A percentile compares a stretch with the other conserved stretches of the same genome.
phyloP scores from a whole-genome alignment of 2,888 invertebrate genomes.

The Villa cingulata region DNA sequence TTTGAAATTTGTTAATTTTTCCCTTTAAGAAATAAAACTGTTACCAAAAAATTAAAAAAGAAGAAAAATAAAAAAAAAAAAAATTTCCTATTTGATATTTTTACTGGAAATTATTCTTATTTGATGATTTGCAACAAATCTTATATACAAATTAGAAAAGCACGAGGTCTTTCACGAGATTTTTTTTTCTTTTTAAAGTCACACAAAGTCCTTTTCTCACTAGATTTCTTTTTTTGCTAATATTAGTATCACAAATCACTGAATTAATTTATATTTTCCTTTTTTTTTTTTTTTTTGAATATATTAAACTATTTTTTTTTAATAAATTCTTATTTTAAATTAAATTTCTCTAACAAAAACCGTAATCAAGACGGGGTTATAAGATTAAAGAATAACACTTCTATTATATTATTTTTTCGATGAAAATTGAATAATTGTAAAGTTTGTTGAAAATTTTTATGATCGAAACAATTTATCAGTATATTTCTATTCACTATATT shows the following conservation, averaged over 20 bases:
- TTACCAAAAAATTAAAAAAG: no score
- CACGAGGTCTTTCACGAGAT: background rate
- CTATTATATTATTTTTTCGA: slow-evolving; percentile 21
- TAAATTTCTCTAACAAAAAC: background rate
- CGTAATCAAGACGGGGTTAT: slow-evolving; percentile 35
- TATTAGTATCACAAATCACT: background rate
- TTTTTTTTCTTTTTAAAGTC: background rate
- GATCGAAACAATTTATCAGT: slow-evolving; percentile 5
- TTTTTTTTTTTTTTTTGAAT: background rate
- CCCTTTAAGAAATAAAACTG: no score
- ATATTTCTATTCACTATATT: slow-evolving; percentile 5
- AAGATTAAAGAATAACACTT: slow-evolving; percentile 20
- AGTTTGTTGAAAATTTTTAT: slow-evolving; percentile 10
- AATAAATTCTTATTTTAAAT: slow-evolving; percentile 8
- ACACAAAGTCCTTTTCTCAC: no score
- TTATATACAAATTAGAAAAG: background rate
- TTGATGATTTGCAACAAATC: no score
- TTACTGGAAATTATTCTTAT: no score
- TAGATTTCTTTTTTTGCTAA: background rate
- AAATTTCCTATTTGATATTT: no score
- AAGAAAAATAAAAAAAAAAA: no score
- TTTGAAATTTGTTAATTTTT: background rate
- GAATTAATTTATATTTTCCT: no score
- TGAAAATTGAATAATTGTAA: background rate
- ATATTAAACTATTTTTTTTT: background rate